Evolutionary conservation across 2,113 vertebrate species (phyloP), one percentile per base, ranked within the genome.

Genomic region (Tachysurus fulvidraco): DNA sequence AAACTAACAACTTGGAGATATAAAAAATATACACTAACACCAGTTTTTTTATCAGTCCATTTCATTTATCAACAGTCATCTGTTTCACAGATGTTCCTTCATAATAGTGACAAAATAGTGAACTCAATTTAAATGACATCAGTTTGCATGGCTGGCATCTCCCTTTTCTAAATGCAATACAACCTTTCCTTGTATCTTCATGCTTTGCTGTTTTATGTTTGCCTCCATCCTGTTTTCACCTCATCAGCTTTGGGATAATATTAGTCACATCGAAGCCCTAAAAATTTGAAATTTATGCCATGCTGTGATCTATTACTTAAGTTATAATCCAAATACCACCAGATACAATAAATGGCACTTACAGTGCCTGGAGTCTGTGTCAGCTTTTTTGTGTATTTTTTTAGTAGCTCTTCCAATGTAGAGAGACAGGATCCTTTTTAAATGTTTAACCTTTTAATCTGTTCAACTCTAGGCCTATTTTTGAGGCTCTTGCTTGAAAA

Each of bases 401-500:
- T 36, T 30, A 62, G 64, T n/a, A 7, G 2, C 83, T 54, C 69
- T 2, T 67, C 23, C 76, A 65, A 13, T 28, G 52, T 21, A 74
- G 36, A 50, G 59, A 57, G n/a, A 67, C 25, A 9, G 84, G 50
- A 62, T 50, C 54, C 71, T 62, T 71, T 71, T 85, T 57, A 83
- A 86, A 25, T 46, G 17, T 36, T 41, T 65, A 84, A 81, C 44
- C 30, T 59, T n/a, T 59, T 60, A 69, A 59, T 85, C 76, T 85
- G 82, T 54, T 36, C 36, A 36, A 2, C 36, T 36, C 2, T 36
- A 36, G 36, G 36, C 36, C 36, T 36, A 36, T 36, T 1, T 36
- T 36, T 36, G 36, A 36, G 36, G 36, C 36, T 36, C 36, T 36
- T 36, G 36, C 36, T 36, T 36, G 36, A 36, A 36, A 36, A 36